Percentiles rank a stretch among this genome's conserved stretches.
phyloP scores from a whole-genome alignment of 92 coral and sea anemone genomes.

The Anthopleura xanthogrammica region DNA sequence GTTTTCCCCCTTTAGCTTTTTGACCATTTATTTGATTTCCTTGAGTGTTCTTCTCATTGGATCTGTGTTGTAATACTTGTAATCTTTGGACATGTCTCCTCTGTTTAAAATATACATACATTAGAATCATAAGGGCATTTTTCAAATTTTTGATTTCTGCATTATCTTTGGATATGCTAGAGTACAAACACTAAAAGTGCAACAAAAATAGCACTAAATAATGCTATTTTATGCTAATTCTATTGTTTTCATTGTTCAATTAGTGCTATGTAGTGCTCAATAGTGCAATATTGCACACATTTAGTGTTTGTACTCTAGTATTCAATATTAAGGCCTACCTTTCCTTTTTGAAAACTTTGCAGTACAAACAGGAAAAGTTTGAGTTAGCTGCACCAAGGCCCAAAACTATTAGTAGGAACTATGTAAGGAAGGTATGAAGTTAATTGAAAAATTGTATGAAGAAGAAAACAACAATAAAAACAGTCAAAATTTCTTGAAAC shows the following conservation, averaged over 20 bases:
- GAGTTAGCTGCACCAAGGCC: conserved; percentile 45
- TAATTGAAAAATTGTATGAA: too few species aligned
- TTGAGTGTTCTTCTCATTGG: conserved; percentile 18
- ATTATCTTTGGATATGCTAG: too few species aligned
- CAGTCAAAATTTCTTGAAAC: neutral
- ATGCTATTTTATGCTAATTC: too few species aligned
- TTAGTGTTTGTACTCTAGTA: neutral
- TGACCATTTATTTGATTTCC: neutral
- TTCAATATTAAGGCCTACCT: conserved; percentile 14
- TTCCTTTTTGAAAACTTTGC: conserved; percentile 44
- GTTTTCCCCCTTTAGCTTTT: neutral
- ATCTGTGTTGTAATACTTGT: neutral
- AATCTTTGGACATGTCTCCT: conserved; percentile 17
- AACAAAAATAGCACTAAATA: too few species aligned
- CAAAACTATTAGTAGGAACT: conserved; percentile 40
- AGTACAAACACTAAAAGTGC: too few species aligned
- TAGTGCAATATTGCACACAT: too few species aligned
- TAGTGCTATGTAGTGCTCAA: too few species aligned
- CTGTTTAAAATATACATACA: neutral
- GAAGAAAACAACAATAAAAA: too few species aligned
- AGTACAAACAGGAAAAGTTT: conserved; percentile 43
- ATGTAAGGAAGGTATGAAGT: neutral
- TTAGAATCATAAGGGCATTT: neutral
- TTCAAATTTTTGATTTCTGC: too few species aligned
- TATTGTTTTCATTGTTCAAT: too few species aligned